Evolutionary conservation across 2,888 invertebrate genomes (phyloP).

Genomic region (Leucoma salicis): DNA sequence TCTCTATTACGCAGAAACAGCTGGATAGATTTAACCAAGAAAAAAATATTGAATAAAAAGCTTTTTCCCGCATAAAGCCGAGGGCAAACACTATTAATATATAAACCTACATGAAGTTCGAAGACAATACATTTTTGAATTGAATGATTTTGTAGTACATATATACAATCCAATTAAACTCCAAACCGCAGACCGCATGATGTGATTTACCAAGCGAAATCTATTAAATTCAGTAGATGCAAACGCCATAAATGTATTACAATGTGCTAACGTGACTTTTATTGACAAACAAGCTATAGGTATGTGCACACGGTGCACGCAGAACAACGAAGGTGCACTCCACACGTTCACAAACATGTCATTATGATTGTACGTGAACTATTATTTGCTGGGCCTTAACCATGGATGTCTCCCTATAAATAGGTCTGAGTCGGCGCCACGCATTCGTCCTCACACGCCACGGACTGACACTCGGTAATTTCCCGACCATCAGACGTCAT

Average conservation of each 20-base stretch:
- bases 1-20: too few relatives aligned
- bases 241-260: slow-evolving; percentile 5
- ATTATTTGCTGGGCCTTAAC: slow-evolving; percentile 21
- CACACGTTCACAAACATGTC: slow-evolving; percentile 26
- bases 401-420: slow-evolving; percentile 20
- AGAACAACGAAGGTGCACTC: slow-evolving; percentile 11
- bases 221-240: not conserved
- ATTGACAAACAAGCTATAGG: slow-evolving; percentile 10
- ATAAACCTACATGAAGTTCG: too few relatives aligned
- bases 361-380: slow-evolving; percentile 21
- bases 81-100: too few relatives aligned
- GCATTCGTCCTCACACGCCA: slow-evolving; percentile 16
- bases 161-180: not conserved
- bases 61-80: too few relatives aligned
- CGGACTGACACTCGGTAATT: slow-evolving; percentile 37
- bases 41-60: too few relatives aligned
- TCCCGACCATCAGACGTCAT: slow-evolving; percentile 38
- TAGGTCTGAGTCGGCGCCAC: slow-evolving; percentile 20
- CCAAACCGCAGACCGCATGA: not conserved
- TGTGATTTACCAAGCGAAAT: not conserved
- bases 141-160: too few relatives aligned
- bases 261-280: slow-evolving; percentile 5
- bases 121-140: too few relatives aligned
- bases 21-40: too few relatives aligned
- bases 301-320: not conserved